Base-by-base conservation (phyloP, 2,888 invertebrate species). In the Zootermopsis nevadensis region DNA sequence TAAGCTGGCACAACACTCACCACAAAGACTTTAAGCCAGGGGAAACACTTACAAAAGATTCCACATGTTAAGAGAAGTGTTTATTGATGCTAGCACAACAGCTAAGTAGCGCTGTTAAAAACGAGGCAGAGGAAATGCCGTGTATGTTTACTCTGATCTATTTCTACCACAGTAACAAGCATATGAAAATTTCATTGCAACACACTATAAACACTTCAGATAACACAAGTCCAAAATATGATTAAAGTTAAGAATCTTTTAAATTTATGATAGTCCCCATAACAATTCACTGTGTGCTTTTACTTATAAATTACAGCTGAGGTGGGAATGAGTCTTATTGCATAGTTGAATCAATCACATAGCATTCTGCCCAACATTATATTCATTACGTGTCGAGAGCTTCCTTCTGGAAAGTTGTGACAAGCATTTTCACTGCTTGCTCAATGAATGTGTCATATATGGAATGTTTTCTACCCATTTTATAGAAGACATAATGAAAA, bases 401-500 rank as follows among this genome's bases (percentile, higher is more conserved):
- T 60, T 60, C 8, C 10, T 60, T n/a, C 15, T 60, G n/a, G n/a
- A 60, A 60, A 60, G n/a, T 4, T 53, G 53, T 24, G 15, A 53
- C 3, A 53, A 53, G 53, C 53, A 10, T 15, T 53, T 53, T 53
- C 38, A 38, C 3, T 48, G 15, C 48, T 19, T n/a, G n/a, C 19
- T 48, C 15, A 48, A 15, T 48, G 19, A 48, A 1, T 60, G n/a
- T n/a, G 42, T n/a, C 42, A 74, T 33, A 38, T 38, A 74, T 74
- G 74, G 74, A 74, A 74, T 42, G 74, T 42, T 74, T 38, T 38
- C n/a, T n/a, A 60, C 60, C n/a, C 15, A n/a, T 74, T n/a, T 74
- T 38, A 74, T 33, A n/a, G 27, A 38, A 38, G 27, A n/a, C 38
- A 2, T 42, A 74, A 42, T 74, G n/a, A 69, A 69, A 69, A 38